These are phyloP conservation scores for Siniperca obscura DNA, from an alignment of 2,797 vertebrate species.

Conservation along the genomic window DNA sequence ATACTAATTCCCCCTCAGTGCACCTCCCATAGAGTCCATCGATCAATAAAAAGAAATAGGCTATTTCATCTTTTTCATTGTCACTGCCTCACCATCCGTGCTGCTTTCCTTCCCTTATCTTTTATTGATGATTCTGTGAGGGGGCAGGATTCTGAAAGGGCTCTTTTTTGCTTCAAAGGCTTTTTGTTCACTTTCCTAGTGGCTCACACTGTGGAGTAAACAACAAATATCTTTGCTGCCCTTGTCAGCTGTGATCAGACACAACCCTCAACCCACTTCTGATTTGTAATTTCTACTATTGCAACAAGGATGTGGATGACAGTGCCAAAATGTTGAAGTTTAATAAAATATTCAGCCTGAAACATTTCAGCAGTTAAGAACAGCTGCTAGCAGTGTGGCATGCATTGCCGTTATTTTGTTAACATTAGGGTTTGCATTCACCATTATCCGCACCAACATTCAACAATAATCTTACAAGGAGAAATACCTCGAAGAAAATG, in stretches of 20 bases:
- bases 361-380: constrained; percentile 19
- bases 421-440: background rate
- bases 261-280: constrained; percentile 32
- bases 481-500: background rate
- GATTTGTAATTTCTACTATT: constrained; percentile 1
- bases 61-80: constrained; percentile 63
- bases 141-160: constrained; percentile 18
- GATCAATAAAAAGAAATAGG: constrained; percentile 61
- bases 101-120: constrained; percentile 59
- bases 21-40: constrained; percentile 19
- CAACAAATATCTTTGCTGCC: constrained; percentile 41
- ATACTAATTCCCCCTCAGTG: background rate
- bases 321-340: constrained; percentile 6
- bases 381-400: background rate
- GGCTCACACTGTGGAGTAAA: constrained; percentile 39
- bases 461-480: background rate
- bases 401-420: background rate
- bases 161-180: constrained; percentile 28
- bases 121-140: constrained; percentile 72
- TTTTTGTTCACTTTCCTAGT: constrained; percentile 14
- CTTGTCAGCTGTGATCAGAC: constrained; percentile 34
- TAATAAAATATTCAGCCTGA: constrained; percentile 33
- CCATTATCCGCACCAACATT: background rate
- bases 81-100: constrained; percentile 30
- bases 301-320: constrained; percentile 7